Percentiles rank a stretch among this genome's conserved stretches.
Evolutionary conservation across 1,140 invertebrate species (phyloP).

Genomic region (Bacillus rossius): DNA sequence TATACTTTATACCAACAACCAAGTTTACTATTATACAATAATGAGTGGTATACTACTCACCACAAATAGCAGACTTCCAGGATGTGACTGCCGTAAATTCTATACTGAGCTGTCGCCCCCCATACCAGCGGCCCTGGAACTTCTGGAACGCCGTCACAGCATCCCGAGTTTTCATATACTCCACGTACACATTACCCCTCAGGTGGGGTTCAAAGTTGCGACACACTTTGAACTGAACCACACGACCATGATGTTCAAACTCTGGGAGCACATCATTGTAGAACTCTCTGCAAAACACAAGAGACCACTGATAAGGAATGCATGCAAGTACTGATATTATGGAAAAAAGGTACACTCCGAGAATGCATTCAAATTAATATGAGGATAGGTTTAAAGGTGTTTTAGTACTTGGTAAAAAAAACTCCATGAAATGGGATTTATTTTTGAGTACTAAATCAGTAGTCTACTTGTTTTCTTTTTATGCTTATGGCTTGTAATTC

Average conservation of each 20-base stretch:
- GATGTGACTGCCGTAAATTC: conserved; percentile 72
- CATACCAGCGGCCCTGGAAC: conserved; percentile 87
- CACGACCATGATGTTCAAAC: conserved; percentile 70
- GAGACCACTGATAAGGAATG: no score
- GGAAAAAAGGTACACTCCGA: no score
- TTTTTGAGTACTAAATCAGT: no score
- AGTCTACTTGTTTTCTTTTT: no score
- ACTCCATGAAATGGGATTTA: no score
- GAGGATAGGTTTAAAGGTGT: no score
- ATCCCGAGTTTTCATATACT: conserved; percentile 63
- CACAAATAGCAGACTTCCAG: conserved; percentile 88
- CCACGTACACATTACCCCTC: conserved; percentile 86
- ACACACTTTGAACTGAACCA: conserved; percentile 78
- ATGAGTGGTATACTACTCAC: conserved; percentile 44
- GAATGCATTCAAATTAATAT: no score
- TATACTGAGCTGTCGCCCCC: conserved; percentile 72
- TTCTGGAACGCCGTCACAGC: conserved; percentile 66
- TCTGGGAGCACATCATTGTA: conserved; percentile 82
- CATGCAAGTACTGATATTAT: no score
- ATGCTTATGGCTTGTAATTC: no score
- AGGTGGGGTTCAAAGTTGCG: conserved; percentile 83
- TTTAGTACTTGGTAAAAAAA: no score
- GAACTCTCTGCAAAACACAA: conserved; percentile 58
- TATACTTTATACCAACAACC: no score
- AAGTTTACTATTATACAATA: no score